Conservation (phyloP, 2,113 vertebrate genomes). For the Melanerpes aurifrons region DNA sequence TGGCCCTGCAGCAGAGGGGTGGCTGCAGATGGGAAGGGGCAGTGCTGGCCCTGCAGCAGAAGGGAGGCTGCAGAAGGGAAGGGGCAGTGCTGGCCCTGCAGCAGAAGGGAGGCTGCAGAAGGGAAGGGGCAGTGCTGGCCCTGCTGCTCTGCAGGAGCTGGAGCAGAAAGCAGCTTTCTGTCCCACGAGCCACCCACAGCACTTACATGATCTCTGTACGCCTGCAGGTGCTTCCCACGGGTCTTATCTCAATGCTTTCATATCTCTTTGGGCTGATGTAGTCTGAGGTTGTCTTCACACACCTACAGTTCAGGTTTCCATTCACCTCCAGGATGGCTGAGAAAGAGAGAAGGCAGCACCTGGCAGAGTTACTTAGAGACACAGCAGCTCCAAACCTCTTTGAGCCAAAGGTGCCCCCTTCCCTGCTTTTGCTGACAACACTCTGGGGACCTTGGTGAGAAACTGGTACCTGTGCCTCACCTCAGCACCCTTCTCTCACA, state of each 20-base stretch:
- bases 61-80: no score
- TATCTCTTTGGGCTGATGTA: neutral
- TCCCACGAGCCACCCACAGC: rapidly evolving
- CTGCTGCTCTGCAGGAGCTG: rapidly evolving
- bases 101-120: no score
- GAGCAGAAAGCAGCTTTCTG: neutral
- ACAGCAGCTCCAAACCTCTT: rapidly evolving
- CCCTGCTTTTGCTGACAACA: rapidly evolving
- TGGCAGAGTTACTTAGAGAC: neutral
- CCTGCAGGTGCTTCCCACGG: conserved; percentile 64
- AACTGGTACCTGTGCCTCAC: rapidly evolving
- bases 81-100: no score
- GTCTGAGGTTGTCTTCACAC: neutral
- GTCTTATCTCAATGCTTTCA: conserved; percentile 9
- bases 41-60: no score
- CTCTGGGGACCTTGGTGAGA: rapidly evolving
- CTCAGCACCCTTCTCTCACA: neutral
- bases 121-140: neutral
- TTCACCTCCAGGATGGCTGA: conserved; percentile 74
- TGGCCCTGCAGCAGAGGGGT: no score
- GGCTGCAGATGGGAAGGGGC: no score
- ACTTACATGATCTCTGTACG: conserved; percentile 73
- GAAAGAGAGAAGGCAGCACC: neutral
- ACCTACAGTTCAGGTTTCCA: conserved; percentile 64
- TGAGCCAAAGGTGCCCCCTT: neutral